phyloP scores from a whole-genome alignment of 2,888 invertebrate species.

The Brachyopa scutellaris region DNA sequence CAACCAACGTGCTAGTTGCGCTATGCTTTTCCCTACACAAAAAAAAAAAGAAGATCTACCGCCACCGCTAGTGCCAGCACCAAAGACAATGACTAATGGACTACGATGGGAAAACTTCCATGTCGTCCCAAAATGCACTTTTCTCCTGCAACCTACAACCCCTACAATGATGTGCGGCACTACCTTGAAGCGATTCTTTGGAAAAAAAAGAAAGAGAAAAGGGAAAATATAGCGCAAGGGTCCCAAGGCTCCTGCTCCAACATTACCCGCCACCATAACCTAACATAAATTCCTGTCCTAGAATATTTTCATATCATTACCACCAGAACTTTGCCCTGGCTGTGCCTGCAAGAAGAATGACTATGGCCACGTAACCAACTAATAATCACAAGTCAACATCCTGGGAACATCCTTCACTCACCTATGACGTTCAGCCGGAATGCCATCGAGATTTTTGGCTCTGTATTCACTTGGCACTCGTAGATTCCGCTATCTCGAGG shows the following conservation, averaged over 20 bases:
- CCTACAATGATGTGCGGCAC: not conserved
- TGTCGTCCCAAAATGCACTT: slow-evolving; percentile 37
- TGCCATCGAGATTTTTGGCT: slow-evolving; percentile 94
- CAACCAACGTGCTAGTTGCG: slow-evolving; percentile 28
- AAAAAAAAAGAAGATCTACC: not conserved
- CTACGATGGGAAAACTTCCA: slow-evolving; percentile 46
- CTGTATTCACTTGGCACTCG: slow-evolving; percentile 87
- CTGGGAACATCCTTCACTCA: slow-evolving; percentile 78
- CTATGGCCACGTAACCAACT: slow-evolving; percentile 25
- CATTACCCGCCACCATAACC: slow-evolving; percentile 31
- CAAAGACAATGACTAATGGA: slow-evolving; percentile 69
- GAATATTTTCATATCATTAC: slow-evolving; percentile 72
- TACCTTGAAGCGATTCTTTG: slow-evolving; percentile 23
- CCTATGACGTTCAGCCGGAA: slow-evolving; percentile 93
- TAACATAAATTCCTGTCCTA: slow-evolving; percentile 64
- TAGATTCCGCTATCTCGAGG: slow-evolving; percentile 89
- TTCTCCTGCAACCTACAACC: too few relatives aligned
- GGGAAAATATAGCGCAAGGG: slow-evolving; percentile 14
- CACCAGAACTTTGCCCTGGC: slow-evolving; percentile 58
- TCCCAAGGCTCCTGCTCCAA: slow-evolving; percentile 44
- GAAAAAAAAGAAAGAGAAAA: slow-evolving; percentile 7
- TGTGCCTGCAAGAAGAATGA: slow-evolving; percentile 26
- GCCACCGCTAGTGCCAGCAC: slow-evolving; percentile 17
- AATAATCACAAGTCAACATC: slow-evolving; percentile 68
- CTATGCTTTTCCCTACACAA: slow-evolving; percentile 43